Percentiles rank a stretch among this genome's conserved stretches.
Evolutionary conservation across 2,113 vertebrate species (phyloP).

Genomic region (Dissostichus mawsoni): DNA sequence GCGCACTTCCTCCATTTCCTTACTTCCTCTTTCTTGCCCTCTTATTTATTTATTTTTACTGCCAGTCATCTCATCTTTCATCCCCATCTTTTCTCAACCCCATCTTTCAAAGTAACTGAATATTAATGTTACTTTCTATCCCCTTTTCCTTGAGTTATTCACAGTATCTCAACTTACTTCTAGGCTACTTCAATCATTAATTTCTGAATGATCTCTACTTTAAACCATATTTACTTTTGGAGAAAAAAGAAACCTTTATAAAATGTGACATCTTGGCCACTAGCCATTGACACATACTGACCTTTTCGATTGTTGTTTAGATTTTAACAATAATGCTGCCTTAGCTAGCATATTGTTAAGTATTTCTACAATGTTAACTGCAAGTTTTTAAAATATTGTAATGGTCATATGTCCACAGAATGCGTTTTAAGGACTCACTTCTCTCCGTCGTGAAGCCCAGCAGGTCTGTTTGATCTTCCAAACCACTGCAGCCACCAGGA

Average conservation of each 20-base stretch:
- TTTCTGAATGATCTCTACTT: background rate
- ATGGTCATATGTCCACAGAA: background rate
- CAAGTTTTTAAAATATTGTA: background rate
- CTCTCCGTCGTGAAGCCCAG: constrained; percentile 98
- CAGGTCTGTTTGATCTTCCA: constrained; percentile 99
- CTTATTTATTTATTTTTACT: constrained; percentile 49
- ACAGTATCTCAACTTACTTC: constrained; percentile 4
- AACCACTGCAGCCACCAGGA: constrained; percentile 98
- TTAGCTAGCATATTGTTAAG: background rate
- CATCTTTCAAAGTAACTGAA: constrained; percentile 51
- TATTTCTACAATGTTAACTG: background rate
- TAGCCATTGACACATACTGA: background rate
- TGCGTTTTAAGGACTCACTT: constrained; percentile 84
- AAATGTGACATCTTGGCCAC: too few species aligned
- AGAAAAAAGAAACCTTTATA: too few species aligned
- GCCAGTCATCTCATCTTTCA: constrained; percentile 60
- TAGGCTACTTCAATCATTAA: constrained; percentile 18
- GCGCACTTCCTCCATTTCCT: constrained; percentile 39
- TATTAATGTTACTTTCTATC: constrained; percentile 51
- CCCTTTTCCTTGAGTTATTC: constrained; percentile 22
- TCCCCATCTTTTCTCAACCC: constrained; percentile 38
- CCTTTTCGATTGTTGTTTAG: background rate
- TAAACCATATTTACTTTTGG: background rate
- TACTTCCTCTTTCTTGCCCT: constrained; percentile 23
- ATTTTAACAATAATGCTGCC: background rate